Percentiles rank a stretch among this genome's conserved stretches.
Evolutionary conservation across 1,140 invertebrate genomes (phyloP).

Genomic region (Thalassaphorura encarpata): DNA sequence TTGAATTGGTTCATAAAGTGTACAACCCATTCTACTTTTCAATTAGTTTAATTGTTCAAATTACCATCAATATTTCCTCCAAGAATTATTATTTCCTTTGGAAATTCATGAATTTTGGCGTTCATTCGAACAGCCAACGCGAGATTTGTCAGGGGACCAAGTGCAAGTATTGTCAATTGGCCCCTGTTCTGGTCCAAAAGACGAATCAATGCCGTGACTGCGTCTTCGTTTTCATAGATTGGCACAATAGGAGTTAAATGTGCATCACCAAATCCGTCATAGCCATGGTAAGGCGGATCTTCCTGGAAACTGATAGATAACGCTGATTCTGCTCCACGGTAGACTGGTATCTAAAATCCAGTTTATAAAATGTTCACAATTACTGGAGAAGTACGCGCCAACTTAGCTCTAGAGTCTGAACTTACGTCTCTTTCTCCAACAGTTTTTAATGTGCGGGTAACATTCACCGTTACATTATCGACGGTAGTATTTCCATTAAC

Average conservation of each 20-base stretch:
- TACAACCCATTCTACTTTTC: background rate
- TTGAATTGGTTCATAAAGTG: background rate
- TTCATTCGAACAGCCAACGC: constrained; percentile 59
- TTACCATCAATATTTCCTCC: constrained; percentile 60
- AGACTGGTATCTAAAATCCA: constrained; percentile 37
- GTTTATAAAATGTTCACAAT: background rate
- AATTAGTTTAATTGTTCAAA: background rate
- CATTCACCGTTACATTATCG: constrained; percentile 50
- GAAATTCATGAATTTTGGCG: constrained; percentile 46
- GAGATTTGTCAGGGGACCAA: constrained; percentile 66
- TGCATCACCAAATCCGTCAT: constrained; percentile 38
- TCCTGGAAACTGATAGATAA: constrained; percentile 29
- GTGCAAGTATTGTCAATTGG: constrained; percentile 2
- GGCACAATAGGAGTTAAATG: constrained; percentile 17
- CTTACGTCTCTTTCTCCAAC: constrained; percentile 44
- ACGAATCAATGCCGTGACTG: constrained; percentile 27
- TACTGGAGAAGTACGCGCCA: background rate
- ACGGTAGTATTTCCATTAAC: constrained; percentile 52
- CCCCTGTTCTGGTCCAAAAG: constrained; percentile 7
- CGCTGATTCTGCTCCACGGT: constrained; percentile 31
- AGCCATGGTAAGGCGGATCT: constrained; percentile 33
- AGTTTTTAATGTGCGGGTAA: constrained; percentile 46
- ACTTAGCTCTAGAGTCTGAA: background rate
- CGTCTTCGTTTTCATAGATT: constrained; percentile 19
- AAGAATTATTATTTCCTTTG: constrained; percentile 60